These are phyloP conservation scores for Trematocara marginatum DNA, from an alignment of 2,113 vertebrate species.

Conservation along the genomic window DNA sequence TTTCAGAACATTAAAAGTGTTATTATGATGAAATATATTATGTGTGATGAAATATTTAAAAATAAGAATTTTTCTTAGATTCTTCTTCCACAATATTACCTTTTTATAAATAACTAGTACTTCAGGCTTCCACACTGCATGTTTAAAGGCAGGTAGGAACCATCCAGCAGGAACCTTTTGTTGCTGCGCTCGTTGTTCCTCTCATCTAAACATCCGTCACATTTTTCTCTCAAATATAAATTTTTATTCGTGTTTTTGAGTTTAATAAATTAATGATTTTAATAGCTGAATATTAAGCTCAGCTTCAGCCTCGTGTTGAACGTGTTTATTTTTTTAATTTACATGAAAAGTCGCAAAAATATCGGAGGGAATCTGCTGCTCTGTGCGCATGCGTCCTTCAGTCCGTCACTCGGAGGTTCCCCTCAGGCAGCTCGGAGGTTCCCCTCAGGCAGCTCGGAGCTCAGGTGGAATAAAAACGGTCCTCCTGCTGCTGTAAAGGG, in stretches of 20 bases:
- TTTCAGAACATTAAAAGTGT: background rate
- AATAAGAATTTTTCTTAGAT: background rate
- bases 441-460: background rate
- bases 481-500: accelerated
- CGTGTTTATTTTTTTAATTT: background rate
- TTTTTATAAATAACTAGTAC: background rate
- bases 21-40: background rate
- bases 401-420: background rate
- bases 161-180: background rate
- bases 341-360: background rate
- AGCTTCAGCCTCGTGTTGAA: accelerated
- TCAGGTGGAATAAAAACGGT: background rate
- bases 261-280: background rate
- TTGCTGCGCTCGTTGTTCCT: background rate
- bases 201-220: background rate
- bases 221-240: background rate
- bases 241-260: background rate
- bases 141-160: background rate
- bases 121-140: background rate
- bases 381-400: background rate
- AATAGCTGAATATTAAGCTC: background rate
- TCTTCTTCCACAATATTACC: background rate
- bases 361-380: background rate
- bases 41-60: background rate
- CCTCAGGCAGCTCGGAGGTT: background rate